Base-by-base conservation (phyloP, 2,888 invertebrate species). In the Nesidiocoris tenuis region DNA sequence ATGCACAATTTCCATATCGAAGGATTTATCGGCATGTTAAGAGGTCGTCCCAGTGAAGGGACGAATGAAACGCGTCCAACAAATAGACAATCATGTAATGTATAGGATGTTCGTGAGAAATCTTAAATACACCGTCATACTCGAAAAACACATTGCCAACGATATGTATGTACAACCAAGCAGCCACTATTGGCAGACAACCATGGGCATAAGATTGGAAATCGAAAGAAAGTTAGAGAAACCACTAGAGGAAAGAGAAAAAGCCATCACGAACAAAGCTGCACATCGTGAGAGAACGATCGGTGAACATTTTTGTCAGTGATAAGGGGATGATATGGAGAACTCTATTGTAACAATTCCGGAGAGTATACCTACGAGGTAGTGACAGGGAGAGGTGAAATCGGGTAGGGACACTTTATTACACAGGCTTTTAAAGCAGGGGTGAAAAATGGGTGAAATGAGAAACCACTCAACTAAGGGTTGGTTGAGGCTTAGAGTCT, bases 171-270 rank as follows among this genome's bases (percentile, higher is more conserved):
- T 76, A 76, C 76, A 76, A 68, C 72, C 71, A 78, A 74, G 78
- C 76, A 74, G 70, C 65, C 68, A 76, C 78, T 74, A 78, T 39
- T 61, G 76, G 63, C 76, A 76, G 76, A 77, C 61, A 77, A 70
- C 39, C 61, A 74, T 63, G 57, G 65, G 56, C 61, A 25, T 54
- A 61, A 61, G 61, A 63, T 16, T n/a, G 59, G 21, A 61, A 54
- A 72, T 22, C 54, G 63, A 61, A 72, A 63, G 39, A n/a, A 72
- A 72, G 55, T 59, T 16, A 65, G 70, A 63, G 39, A 61, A 19
- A 56, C 24, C 18, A 74, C 18, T 55, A 59, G 66, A 57, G 57
- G 56, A 66, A 65, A 39, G 23, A 22, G 22, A 74, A 24, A 12
- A 39, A 39, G 39, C 56, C 65, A 65, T 56, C 56, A 21, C 21